Evolutionary conservation across 2,888 invertebrate genomes (phyloP), one percentile per base, ranked within the genome.

Genomic region (Diplazon laetatorius): DNA sequence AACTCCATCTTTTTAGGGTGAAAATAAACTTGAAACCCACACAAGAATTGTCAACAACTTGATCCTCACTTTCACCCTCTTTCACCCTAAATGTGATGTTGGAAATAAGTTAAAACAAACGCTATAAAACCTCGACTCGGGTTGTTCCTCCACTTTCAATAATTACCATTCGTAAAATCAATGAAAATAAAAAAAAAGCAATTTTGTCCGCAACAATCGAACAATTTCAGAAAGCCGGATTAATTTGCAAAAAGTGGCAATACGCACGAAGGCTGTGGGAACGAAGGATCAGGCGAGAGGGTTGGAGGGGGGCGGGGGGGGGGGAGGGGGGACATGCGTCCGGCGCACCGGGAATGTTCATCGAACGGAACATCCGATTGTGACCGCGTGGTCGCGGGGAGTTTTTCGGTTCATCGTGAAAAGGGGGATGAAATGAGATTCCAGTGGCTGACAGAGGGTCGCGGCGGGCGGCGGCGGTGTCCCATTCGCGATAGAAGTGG

Each of bases 401-500:
- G n/a, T n/a, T n/a, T n/a, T 69, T 69, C 22, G 73, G 44, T 52
- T 66, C 65, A 74, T 66, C 30, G 72, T 10, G 68, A 52, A 71
- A 74, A n/a, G n/a, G 76, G 82, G 78, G 76, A 80, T 78, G 83
- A 84, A 86, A 85, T 74, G 82, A 86, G 84, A 86, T 86, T 85
- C 83, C 84, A 81, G 75, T 66, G 83, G 83, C 83, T 84, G 79
- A 59, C 55, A 39, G 35, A 57, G 69, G 75, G 63, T 75, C 52
- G 63, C 48, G 42, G 50, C 18, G 18, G 52, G n/a, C 25, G n/a
- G 70, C 16, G 55, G 66, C 42, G 57, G 18, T 37, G 37, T 37
- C n/a, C n/a, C 50, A 39, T 74, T 79, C 74, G 74, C 57, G 75
- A 80, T 81, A 62, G 78, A 83, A 82, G 83, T 84, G 80, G 84